Percentiles rank a stretch among this genome's conserved stretches.
Conservation (phyloP, 64 coral and sea anemone genomes). For the Anthopleura sola region DNA sequence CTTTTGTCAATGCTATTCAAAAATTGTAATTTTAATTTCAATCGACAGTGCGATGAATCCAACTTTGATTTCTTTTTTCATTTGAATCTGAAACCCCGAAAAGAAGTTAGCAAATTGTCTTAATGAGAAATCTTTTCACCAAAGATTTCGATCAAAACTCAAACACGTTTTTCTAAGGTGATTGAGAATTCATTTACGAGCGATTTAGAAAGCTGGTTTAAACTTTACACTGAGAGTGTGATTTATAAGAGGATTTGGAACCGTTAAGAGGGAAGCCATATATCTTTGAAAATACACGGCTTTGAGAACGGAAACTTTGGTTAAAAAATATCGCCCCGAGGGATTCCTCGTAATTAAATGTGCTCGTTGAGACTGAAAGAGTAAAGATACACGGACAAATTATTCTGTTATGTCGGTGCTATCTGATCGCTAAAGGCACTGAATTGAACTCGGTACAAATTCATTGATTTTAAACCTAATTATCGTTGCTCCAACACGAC, state of each 20-base stretch:
- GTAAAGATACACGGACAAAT: not conserved
- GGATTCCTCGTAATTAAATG: not conserved
- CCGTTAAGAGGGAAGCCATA: conserved; percentile 1
- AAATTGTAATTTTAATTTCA: not conserved
- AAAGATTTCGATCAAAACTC: not conserved
- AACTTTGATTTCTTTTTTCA: not conserved
- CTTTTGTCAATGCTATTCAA: not conserved
- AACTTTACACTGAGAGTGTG: not conserved
- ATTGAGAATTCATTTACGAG: not conserved
- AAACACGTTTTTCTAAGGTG: not conserved
- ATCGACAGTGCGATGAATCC: not conserved
- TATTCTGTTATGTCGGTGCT: not conserved
- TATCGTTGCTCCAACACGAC: not conserved
- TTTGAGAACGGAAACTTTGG: not conserved
- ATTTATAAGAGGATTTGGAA: not conserved
- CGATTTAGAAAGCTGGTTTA: not conserved
- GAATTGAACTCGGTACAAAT: not conserved
- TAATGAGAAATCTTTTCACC: not conserved
- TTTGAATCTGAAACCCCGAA: not conserved
- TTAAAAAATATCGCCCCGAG: conserved; percentile 1
- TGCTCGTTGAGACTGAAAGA: not conserved
- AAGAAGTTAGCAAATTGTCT: not conserved
- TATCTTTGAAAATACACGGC: not conserved
- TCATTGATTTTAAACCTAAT: not conserved
- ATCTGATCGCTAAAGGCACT: not conserved